Evolutionary conservation across 2,113 vertebrate genomes (phyloP).

Genomic region (Chaetodon auriga): DNA sequence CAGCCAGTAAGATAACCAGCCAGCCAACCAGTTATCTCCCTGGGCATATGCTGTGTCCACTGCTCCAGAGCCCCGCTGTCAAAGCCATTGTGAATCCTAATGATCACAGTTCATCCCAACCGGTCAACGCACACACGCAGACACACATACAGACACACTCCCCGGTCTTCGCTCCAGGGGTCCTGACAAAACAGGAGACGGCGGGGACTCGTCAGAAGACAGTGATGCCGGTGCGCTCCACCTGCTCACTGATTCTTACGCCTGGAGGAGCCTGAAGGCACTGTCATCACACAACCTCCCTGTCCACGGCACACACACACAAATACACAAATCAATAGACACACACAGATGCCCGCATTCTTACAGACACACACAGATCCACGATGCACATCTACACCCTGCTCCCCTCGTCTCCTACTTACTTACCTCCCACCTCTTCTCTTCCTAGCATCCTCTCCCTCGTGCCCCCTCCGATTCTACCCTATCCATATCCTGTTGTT

Average conservation of each 20-base stretch:
- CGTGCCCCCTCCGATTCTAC: constrained; percentile 48
- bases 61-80: constrained; percentile 72
- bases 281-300: constrained; percentile 75
- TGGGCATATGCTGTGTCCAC: constrained; percentile 76
- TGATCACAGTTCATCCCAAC: constrained; percentile 74
- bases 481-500: constrained; percentile 65
- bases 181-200: constrained; percentile 82
- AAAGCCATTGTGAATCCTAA: constrained; percentile 81
- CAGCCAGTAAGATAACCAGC: constrained; percentile 61
- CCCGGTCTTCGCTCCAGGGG: constrained; percentile 75
- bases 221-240: constrained; percentile 77
- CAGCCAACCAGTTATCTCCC: constrained; percentile 71
- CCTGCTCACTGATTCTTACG: constrained; percentile 82
- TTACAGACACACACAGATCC: constrained; percentile 53
- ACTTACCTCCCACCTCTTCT: constrained; percentile 55
- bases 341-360: constrained; percentile 57
- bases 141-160: constrained; percentile 29
- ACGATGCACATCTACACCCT: constrained; percentile 52
- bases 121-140: constrained; percentile 42
- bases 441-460: constrained; percentile 51
- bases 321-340: constrained; percentile 68
- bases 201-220: constrained; percentile 80
- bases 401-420: constrained; percentile 47
- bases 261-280: constrained; percentile 83
- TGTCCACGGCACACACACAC: constrained; percentile 56